Percentiles rank a stretch among this genome's conserved stretches.
phyloP scores from a whole-genome alignment of 2,113 vertebrate species.

The Catharus fuscescens region DNA sequence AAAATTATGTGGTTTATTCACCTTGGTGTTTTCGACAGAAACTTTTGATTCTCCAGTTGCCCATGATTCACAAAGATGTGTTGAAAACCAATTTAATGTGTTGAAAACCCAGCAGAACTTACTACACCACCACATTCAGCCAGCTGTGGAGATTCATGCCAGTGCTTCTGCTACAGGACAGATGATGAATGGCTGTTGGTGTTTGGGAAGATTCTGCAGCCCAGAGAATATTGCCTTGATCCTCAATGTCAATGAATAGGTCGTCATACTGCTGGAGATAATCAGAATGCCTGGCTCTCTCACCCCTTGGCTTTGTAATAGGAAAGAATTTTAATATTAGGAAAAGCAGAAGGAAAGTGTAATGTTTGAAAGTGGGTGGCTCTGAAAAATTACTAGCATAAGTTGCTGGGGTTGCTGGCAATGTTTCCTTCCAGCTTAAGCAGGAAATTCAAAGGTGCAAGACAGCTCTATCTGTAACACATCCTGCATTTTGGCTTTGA shows the following conservation, averaged over 20 bases:
- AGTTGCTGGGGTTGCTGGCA: background rate
- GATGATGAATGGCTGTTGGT: conserved; percentile 31
- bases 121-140: background rate
- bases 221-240: background rate
- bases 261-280: background rate
- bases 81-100: conserved; percentile 24
- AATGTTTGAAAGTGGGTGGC: background rate
- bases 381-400: conserved; percentile 9
- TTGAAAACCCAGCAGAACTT: background rate
- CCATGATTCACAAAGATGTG: background rate
- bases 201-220: background rate
- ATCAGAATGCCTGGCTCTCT: background rate
- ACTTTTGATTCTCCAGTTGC: background rate
- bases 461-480: background rate
- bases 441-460: conserved; percentile 24
- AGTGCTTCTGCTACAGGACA: conserved; percentile 9
- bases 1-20: background rate
- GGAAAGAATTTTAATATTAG: background rate
- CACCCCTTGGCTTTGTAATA: background rate
- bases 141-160: conserved; percentile 19
- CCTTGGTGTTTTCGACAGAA: conserved; percentile 9
- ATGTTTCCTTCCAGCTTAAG: background rate
- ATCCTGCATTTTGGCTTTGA: background rate
- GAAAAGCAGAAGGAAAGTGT: background rate
- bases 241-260: background rate